A percentile compares a stretch with the other conserved stretches of the same genome.
These are phyloP conservation scores for Protophormia terraenovae DNA, from an alignment of 2,888 invertebrate species.

Conservation along the genomic window DNA sequence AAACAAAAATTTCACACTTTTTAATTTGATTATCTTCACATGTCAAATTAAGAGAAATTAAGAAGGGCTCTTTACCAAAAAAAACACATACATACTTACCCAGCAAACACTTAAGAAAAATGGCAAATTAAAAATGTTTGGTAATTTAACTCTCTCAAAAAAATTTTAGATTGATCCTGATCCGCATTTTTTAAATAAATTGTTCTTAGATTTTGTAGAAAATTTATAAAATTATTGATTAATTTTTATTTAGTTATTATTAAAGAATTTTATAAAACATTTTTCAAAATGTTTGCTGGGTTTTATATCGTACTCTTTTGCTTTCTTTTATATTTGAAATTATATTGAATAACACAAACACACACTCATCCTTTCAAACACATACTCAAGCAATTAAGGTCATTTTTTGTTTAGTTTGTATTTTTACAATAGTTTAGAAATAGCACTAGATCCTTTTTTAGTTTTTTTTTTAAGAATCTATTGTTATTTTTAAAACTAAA, in stretches of 20 bases:
- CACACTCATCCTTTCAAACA: neutral
- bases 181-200: too few relatives aligned
- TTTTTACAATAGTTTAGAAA: neutral
- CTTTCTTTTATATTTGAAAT: neutral
- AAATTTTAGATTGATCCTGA: too few relatives aligned
- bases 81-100: neutral
- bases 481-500: neutral
- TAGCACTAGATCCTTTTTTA: neutral
- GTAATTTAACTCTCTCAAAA: too few relatives aligned
- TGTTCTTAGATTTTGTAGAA: too few relatives aligned
- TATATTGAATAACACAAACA: neutral
- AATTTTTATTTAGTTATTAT: too few relatives aligned
- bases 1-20: conserved; percentile 62
- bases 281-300: too few relatives aligned
- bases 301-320: too few relatives aligned
- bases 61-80: conserved; percentile 30
- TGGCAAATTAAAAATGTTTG: too few relatives aligned
- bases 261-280: too few relatives aligned
- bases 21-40: conserved; percentile 69
- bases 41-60: conserved; percentile 67
- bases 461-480: neutral
- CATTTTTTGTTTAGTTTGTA: neutral
- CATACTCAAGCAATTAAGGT: conserved; percentile 7
- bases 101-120: too few relatives aligned
- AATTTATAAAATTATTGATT: too few relatives aligned